Conservation (phyloP, 2,888 invertebrate species). For the Keiferia lycopersicella region DNA sequence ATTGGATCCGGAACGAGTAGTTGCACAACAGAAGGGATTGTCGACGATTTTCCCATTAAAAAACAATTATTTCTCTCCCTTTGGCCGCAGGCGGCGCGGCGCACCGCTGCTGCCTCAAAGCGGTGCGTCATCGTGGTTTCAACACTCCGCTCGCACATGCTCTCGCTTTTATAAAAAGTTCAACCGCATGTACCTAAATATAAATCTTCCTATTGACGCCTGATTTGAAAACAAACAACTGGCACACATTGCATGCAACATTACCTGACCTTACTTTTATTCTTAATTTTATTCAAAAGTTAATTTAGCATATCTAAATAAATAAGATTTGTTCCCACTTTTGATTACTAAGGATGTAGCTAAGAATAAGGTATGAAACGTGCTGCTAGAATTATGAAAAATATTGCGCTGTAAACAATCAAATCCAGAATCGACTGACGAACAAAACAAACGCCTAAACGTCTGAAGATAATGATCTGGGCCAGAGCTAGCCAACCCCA, state of each 20-base stretch:
- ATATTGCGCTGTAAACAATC: neutral
- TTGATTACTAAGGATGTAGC: no score
- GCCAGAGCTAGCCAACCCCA: no score
- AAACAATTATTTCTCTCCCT: slow-evolving; percentile 52
- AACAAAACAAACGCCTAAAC: slow-evolving; percentile 15
- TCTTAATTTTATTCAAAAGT: no score
- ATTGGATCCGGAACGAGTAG: slow-evolving; percentile 32
- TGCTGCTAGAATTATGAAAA: neutral
- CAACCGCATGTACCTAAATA: slow-evolving; percentile 14
- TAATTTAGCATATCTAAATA: no score
- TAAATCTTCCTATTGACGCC: neutral
- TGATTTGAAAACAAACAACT: neutral
- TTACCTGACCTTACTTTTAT: neutral
- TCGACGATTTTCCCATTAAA: slow-evolving; percentile 48
- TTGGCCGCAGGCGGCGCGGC: slow-evolving; percentile 35
- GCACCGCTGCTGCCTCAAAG: slow-evolving; percentile 38
- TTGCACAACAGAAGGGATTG: slow-evolving; percentile 41
- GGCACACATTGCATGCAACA: neutral
- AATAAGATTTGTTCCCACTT: no score
- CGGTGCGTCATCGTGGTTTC: slow-evolving; percentile 27
- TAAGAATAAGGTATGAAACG: no score
- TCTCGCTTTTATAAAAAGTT: slow-evolving; percentile 33
- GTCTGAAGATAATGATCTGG: slow-evolving; percentile 12
- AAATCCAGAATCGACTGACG: neutral
- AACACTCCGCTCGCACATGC: slow-evolving; percentile 32